Percentiles rank a stretch among this genome's conserved stretches.
These are phyloP conservation scores for Dastarcus helophoroides DNA, from an alignment of 2,888 invertebrate genomes.

Conservation along the genomic window DNA sequence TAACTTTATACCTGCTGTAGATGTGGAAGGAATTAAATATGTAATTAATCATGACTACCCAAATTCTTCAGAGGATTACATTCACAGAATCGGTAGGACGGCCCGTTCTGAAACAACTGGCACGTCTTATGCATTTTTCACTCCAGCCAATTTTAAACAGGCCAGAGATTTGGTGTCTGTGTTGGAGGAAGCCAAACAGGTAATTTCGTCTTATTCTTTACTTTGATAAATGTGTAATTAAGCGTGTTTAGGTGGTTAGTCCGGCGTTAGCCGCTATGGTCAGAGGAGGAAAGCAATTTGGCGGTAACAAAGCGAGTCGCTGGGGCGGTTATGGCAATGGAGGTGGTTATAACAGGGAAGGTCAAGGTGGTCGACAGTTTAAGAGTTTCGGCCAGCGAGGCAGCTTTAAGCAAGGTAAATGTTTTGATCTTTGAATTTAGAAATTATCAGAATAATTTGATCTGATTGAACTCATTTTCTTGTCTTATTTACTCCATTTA, in stretches of 20 bases:
- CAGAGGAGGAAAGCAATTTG: constrained; percentile 47
- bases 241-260: constrained; percentile 54
- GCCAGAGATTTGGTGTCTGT: constrained; percentile 83
- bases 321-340: constrained; percentile 43
- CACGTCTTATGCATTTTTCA: constrained; percentile 93
- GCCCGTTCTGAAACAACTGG: constrained; percentile 79
- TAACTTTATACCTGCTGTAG: constrained; percentile 40
- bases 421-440: too few species aligned
- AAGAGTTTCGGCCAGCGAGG: too few species aligned
- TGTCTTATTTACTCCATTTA: too few species aligned
- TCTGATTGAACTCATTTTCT: too few species aligned
- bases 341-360: constrained; percentile 27
- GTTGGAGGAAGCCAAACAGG: constrained; percentile 82
- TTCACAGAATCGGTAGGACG: constrained; percentile 90
- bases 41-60: constrained; percentile 96
- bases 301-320: constrained; percentile 43
- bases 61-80: constrained; percentile 89
- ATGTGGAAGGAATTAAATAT: constrained; percentile 93
- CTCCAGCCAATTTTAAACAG: constrained; percentile 75
- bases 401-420: too few species aligned
- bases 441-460: too few species aligned
- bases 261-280: constrained; percentile 72
- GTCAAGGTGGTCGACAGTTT: constrained; percentile 21
- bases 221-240: constrained; percentile 10
- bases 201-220: constrained; percentile 30